These are phyloP conservation scores for Thunnus maccoyii DNA, from an alignment of 2,113 vertebrate genomes.

Conservation along the genomic window DNA sequence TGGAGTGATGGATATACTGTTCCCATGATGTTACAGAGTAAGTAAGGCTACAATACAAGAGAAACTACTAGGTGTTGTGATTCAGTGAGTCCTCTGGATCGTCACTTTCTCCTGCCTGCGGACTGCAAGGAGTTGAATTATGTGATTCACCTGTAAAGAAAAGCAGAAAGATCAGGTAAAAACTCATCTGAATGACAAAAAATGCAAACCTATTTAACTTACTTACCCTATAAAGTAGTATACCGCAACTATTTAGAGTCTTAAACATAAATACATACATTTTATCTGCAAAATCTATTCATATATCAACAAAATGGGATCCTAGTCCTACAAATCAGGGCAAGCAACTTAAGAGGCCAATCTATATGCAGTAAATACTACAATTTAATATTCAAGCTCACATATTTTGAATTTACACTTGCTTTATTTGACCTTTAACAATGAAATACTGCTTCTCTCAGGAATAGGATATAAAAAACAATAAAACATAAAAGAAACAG, in stretches of 20 bases:
- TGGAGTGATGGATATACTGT: not conserved
- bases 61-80: not conserved
- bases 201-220: no score
- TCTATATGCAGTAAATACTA: no score
- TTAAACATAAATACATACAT: no score
- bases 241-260: not conserved
- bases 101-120: conserved; percentile 18
- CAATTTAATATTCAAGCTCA: no score
- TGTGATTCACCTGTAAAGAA: conserved; percentile 54
- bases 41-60: not conserved
- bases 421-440: no score
- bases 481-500: not conserved
- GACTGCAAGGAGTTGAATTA: conserved; percentile 15
- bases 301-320: conserved; percentile 25
- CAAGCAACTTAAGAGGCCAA: no score
- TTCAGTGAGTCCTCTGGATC: conserved; percentile 34
- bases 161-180: conserved; percentile 22
- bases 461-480: not conserved
- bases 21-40: conserved; percentile 12
- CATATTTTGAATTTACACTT: no score
- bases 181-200: conserved; percentile 14
- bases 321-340: no score
- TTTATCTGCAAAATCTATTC: conserved; percentile 17
- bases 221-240: not conserved
- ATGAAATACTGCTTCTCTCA: not conserved